Base-by-base conservation (phyloP, 1,140 invertebrate species). In the Pogonomyrmex barbatus region DNA sequence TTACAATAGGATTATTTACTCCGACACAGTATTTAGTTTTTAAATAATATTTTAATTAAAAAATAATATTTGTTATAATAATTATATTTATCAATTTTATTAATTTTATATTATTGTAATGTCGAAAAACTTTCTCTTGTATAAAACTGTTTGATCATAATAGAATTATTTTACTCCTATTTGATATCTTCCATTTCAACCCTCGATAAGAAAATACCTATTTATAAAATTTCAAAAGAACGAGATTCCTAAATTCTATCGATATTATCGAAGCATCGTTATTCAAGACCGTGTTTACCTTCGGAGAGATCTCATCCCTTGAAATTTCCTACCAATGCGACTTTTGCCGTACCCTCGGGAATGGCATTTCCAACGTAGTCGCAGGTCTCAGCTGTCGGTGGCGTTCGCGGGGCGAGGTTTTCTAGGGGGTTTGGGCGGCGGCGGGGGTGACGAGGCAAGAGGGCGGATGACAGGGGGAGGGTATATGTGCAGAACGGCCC, bases 351-450 rank as follows among this genome's bases (percentile, higher is more conserved):
- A 63, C 60, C 58, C 60, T 88, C 68, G 45, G 58, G 81, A 68
- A 30, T 85, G 68, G 75, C 58, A 84, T 39, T 83, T 12, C n/a
- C n/a, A 54, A 83, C 52, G 77, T 77, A 85, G 89, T 85, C 62
- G 86, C 85, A 50, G 36, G 54, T 77, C 88, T 88, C 65, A 77
- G 47, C 62, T 82, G 65, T 56, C 78, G 85, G 68, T 77, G 85
- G 88, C 81, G 90, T 71, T 79, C 52, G 77, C 89, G 88, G 91
- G 90, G 88, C 90, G 90, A 91, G 88, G 90, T 91, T 91, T 83
- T 54, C 79, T 83, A 73, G 79, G 65, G 42, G 77, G 88, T 83
- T 88, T 87, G 68, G 89, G 89, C 50, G 90, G 82, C 58, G 54
- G 33, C 17, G 75, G 58, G 67, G 87, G 62, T 63, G 63, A 82